Evolutionary conservation across 2,888 invertebrate species (phyloP).

Genomic region (Sphaerophoria rueppellii): DNA sequence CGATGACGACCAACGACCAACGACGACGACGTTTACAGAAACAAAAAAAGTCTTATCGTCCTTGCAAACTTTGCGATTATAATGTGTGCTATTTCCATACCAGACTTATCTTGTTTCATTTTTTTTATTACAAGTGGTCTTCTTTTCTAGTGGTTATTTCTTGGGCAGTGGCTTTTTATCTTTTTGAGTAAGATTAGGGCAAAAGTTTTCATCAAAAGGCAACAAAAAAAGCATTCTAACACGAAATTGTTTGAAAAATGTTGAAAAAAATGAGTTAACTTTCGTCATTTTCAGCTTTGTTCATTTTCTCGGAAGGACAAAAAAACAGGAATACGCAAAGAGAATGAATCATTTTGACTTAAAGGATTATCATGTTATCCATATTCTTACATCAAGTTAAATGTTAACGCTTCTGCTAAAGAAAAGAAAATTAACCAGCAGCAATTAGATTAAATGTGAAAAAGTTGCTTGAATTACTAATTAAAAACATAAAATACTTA

Average conservation of each 20-base stretch:
- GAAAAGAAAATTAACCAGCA: too few species aligned
- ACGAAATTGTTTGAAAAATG: neutral
- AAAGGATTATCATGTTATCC: slow-evolving; percentile 19
- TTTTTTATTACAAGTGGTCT: slow-evolving; percentile 1
- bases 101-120: slow-evolving; percentile 13
- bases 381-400: neutral
- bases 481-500: too few species aligned
- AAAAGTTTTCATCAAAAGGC: slow-evolving; percentile 43
- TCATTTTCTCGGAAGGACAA: neutral
- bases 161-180: slow-evolving; percentile 1
- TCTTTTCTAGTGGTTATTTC: neutral
- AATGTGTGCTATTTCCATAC: slow-evolving; percentile 18
- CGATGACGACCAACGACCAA: too few species aligned
- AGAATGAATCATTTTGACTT: slow-evolving; percentile 5
- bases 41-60: slow-evolving; percentile 6
- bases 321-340: neutral
- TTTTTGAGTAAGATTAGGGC: neutral
- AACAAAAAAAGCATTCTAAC: slow-evolving; percentile 48
- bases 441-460: too few species aligned
- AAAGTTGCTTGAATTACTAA: too few species aligned
- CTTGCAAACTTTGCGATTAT: slow-evolving; percentile 24
- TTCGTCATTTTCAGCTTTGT: slow-evolving; percentile 16
- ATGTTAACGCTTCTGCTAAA: neutral
- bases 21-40: too few species aligned
- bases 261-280: neutral